Percentiles rank a stretch among this genome's conserved stretches.
Evolutionary conservation across 2,888 invertebrate species (phyloP).

Genomic region (Oscheius myriophilus): DNA sequence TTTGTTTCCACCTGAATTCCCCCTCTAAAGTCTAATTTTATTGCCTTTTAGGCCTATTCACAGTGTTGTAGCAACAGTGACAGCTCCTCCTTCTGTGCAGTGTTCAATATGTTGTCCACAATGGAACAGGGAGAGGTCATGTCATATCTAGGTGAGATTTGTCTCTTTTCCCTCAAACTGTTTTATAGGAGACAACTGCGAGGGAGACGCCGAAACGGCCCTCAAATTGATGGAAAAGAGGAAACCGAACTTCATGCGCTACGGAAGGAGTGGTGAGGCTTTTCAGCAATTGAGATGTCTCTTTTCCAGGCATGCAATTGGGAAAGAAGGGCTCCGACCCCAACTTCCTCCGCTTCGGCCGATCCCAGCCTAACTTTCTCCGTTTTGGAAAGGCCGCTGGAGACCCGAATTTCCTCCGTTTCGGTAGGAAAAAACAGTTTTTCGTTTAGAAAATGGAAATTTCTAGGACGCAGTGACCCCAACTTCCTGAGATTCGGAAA

Average conservation of each 20-base stretch:
- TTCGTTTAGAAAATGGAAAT: background rate
- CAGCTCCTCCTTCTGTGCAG: constrained; percentile 59
- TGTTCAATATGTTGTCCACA: constrained; percentile 59
- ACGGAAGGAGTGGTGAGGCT: constrained; percentile 57
- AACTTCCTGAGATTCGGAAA: constrained; percentile 67
- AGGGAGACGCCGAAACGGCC: constrained; percentile 58
- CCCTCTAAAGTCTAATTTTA: no score
- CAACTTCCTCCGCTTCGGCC: constrained; percentile 69
- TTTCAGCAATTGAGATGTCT: background rate
- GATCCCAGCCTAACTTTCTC: constrained; percentile 67
- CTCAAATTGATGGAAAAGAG: constrained; percentile 65
- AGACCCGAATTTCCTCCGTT: constrained; percentile 67
- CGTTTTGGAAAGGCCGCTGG: constrained; percentile 65
- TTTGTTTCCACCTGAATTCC: background rate
- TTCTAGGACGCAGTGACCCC: constrained; percentile 58
- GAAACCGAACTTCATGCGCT: constrained; percentile 69
- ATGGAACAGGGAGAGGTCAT: constrained; percentile 62
- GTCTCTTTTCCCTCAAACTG: background rate
- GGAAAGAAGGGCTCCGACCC: constrained; percentile 63
- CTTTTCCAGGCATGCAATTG: constrained; percentile 31
- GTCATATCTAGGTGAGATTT: constrained; percentile 50
- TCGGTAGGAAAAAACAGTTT: constrained; percentile 43
- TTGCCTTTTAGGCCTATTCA: constrained; percentile 37
- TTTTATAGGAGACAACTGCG: constrained; percentile 59
- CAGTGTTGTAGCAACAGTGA: constrained; percentile 57